Base-by-base conservation (phyloP, 2,888 invertebrate species). In the Dinocampus coccinellae region DNA sequence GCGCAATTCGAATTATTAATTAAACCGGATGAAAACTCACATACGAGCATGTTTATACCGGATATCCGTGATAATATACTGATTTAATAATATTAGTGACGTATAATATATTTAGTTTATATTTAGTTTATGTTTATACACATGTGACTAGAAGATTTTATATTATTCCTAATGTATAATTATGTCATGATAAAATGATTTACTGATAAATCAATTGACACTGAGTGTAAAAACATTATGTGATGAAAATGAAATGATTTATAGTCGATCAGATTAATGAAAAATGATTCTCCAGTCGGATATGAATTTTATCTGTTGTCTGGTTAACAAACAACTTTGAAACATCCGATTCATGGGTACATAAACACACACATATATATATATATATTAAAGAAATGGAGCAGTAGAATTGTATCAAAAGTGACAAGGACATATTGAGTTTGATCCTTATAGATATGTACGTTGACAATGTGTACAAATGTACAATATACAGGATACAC, bases 1-100 rank as follows among this genome's bases (percentile, higher is more conserved):
- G 66, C 58, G 47, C 53, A 68, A 52, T 75, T 73, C 70, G 78
- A 79, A 80, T 81, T 77, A 79, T 79, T 80, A 81, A 81, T 81
- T 79, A 77, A 68, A 73, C 72, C 73, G 58, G 67, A 70, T 70
- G 71, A 42, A 74, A 76, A 75, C 76, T n/a, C 77, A 78, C 75
- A 22, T n/a, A 52, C 47, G 63, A 26, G 33, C 26, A 13, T 64
- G 22, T 34, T 16, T 34, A 52, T 75, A 70, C 73, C 75, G 79
- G 77, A 76, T 76, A 77, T 77, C 76, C 77, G 75, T 68, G 73
- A 69, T 67, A 42, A 61, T 22, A 60, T 60, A 33, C 16, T 47
- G 16, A 47, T 16, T 16, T 47, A 47, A 16, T 47, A 16, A 47
- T 47, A 16, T n/a, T 2, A 7, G 16, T 7, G 16, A 16, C 7